A percentile compares a stretch with the other conserved stretches of the same genome.
These are phyloP conservation scores for Hedychridium roseum DNA, from an alignment of 2,888 invertebrate genomes.

Conservation along the genomic window DNA sequence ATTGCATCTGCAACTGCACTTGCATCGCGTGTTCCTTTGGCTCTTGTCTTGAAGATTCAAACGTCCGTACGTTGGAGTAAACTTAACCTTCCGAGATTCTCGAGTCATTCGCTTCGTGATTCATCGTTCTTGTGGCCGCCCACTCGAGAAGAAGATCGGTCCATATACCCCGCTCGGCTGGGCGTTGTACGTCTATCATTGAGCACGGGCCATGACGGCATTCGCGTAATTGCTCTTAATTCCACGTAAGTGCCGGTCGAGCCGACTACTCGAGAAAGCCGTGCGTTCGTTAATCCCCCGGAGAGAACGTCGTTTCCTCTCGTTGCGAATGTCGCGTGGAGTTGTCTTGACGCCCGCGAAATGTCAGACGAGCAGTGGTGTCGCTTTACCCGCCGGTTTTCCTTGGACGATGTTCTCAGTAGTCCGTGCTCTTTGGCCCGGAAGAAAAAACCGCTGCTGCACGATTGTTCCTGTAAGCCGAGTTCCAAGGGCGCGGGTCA, in stretches of 20 bases:
- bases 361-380: too few relatives aligned
- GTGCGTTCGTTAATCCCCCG: slow-evolving; percentile 15
- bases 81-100: slow-evolving; percentile 47
- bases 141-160: slow-evolving; percentile 21
- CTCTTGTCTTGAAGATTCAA: too few relatives aligned
- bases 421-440: too few relatives aligned
- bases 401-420: too few relatives aligned
- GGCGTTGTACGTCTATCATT: slow-evolving; percentile 23
- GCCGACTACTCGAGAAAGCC: slow-evolving; percentile 48
- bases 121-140: slow-evolving; percentile 44
- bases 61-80: slow-evolving; percentile 27
- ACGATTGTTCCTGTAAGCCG: too few relatives aligned
- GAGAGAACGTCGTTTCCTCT: background rate
- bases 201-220: slow-evolving; percentile 48
- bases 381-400: slow-evolving; percentile 11
- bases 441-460: too few relatives aligned
- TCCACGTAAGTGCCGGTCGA: slow-evolving; percentile 46
- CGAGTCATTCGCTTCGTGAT: slow-evolving; percentile 54
- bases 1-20: too few relatives aligned
- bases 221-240: slow-evolving; percentile 57
- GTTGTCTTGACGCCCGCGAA: too few relatives aligned
- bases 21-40: too few relatives aligned
- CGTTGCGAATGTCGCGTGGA: background rate
- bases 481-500: too few relatives aligned
- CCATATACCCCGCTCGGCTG: too few relatives aligned